A percentile compares a stretch with the other conserved stretches of the same genome.
Conservation (phyloP, 30 jellyfish, hydroid and myxozoan genomes). For the Sanderia malayensis region DNA sequence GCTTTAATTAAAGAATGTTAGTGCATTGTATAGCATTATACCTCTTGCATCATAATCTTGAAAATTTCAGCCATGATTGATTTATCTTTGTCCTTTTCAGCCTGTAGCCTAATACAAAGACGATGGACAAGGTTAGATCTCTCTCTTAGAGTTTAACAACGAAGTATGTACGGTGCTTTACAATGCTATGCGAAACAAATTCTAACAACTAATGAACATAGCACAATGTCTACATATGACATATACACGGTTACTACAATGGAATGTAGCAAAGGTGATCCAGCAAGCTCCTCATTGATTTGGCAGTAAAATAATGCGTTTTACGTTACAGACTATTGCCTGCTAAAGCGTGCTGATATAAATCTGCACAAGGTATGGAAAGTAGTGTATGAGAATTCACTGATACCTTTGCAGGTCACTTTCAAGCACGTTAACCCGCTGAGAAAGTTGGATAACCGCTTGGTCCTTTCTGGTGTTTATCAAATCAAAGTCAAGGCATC, state of each 20-base stretch:
- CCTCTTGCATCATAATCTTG: slow-evolving; percentile 44
- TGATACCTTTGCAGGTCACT: slow-evolving; percentile 12
- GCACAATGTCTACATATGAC: background rate
- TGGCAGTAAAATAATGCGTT: background rate
- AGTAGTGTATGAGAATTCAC: too few relatives aligned
- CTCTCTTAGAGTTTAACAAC: too few relatives aligned
- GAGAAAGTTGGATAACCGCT: background rate
- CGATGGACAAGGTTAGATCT: too few relatives aligned
- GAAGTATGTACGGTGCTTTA: too few relatives aligned
- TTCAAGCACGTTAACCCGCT: slow-evolving; percentile 28
- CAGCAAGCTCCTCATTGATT: background rate
- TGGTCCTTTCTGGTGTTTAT: slow-evolving; percentile 18
- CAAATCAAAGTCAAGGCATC: slow-evolving; percentile 34
- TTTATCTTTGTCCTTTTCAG: slow-evolving; percentile 36
- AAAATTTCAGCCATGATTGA: slow-evolving; percentile 26
- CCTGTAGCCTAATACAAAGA: slow-evolving; percentile 25
- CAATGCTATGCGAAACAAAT: too few relatives aligned
- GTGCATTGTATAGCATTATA: background rate
- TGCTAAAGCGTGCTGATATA: background rate
- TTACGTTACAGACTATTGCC: background rate
- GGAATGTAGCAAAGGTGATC: background rate
- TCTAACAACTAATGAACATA: too few relatives aligned
- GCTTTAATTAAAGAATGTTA: too few relatives aligned
- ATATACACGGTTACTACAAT: too few relatives aligned
- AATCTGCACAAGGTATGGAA: background rate